phyloP scores from a whole-genome alignment of 2,888 invertebrate species.

The Oscheius myriophilus region DNA sequence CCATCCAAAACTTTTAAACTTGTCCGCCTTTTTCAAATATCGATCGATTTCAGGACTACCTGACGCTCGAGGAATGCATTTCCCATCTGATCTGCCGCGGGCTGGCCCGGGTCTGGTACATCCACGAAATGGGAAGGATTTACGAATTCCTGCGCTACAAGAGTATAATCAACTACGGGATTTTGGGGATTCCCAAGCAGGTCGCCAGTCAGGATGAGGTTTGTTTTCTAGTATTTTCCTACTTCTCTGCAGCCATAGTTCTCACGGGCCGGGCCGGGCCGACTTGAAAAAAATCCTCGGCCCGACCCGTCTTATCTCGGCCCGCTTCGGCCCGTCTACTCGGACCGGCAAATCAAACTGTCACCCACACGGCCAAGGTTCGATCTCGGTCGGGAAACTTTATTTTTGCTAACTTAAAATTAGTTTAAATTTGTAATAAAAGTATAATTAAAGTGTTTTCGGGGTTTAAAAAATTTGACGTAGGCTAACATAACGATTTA shows the following conservation, averaged over 20 bases:
- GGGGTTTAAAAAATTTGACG: too few species aligned
- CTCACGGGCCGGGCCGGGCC: too few species aligned
- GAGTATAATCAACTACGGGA: constrained; percentile 58
- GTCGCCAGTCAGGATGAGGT: not conserved
- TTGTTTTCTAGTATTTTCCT: too few species aligned
- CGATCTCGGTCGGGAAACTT: too few species aligned
- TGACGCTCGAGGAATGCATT: constrained; percentile 41
- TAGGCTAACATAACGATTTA: too few species aligned
- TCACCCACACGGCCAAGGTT: too few species aligned
- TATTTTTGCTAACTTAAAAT: not conserved
- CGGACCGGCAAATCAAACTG: not conserved
- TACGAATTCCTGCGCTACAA: constrained; percentile 49
- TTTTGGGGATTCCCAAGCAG: constrained; percentile 40
- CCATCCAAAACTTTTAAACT: not conserved
- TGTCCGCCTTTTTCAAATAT: not conserved
- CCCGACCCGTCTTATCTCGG: too few species aligned
- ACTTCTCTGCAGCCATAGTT: not conserved
- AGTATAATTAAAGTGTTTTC: too few species aligned
- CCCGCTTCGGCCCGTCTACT: too few species aligned
- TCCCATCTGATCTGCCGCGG: constrained; percentile 57
- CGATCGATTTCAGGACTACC: constrained; percentile 49
- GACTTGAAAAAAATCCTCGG: too few species aligned
- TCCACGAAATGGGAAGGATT: constrained; percentile 42
- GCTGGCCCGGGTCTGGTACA: constrained; percentile 56
- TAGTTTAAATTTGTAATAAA: too few species aligned